These are phyloP conservation scores for Drosophila neocordata DNA, from an alignment of 1,140 invertebrate genomes.

Conservation along the genomic window DNA sequence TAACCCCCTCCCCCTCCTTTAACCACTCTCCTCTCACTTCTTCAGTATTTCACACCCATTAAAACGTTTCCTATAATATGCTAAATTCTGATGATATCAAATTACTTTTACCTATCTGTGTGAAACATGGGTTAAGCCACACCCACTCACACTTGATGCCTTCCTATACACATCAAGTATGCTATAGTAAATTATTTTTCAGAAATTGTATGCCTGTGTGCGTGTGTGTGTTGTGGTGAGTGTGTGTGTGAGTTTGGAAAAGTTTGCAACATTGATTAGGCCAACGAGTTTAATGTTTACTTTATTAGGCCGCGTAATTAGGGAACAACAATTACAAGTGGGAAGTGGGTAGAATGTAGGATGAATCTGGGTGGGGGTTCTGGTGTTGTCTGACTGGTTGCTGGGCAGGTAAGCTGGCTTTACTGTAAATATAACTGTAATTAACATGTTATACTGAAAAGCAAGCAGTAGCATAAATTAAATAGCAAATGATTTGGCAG, in stretches of 20 bases:
- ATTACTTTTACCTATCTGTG: constrained; percentile 58
- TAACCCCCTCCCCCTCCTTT: background rate
- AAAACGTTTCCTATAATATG: too few species aligned
- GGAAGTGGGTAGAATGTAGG: background rate
- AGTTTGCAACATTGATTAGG: constrained; percentile 76
- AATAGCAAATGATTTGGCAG: constrained; percentile 66
- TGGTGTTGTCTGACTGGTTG: too few species aligned
- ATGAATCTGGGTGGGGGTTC: background rate
- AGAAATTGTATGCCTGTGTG: background rate
- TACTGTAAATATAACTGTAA: constrained; percentile 70
- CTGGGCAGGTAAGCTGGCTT: constrained; percentile 21
- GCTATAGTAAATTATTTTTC: constrained; percentile 28
- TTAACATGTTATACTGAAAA: constrained; percentile 75
- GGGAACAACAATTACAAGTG: constrained; percentile 45
- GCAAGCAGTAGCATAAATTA: constrained; percentile 69
- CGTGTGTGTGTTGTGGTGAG: constrained; percentile 16
- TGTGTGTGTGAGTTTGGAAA: constrained; percentile 35
- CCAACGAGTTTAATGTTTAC: constrained; percentile 74
- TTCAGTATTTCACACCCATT: too few species aligned
- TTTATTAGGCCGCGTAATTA: constrained; percentile 78
- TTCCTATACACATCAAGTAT: constrained; percentile 26
- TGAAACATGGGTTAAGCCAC: constrained; percentile 29
- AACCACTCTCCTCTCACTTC: background rate
- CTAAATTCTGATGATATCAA: constrained; percentile 19
- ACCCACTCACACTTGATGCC: background rate